Conservation (phyloP, 92 coral and sea anemone genomes). For the Umimayanthus chanpuru region DNA sequence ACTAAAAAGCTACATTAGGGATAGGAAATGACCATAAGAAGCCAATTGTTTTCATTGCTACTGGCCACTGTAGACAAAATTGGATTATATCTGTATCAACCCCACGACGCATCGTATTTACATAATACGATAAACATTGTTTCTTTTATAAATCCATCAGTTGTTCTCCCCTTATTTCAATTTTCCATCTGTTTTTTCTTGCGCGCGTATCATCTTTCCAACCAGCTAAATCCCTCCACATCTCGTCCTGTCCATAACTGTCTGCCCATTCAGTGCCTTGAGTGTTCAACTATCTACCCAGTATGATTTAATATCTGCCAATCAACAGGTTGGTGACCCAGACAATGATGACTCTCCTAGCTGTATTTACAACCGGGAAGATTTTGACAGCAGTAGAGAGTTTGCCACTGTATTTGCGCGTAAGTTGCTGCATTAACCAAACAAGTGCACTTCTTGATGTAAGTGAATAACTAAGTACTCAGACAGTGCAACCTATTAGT, state of each 20-base stretch:
- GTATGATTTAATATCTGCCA: neutral
- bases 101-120: too few species aligned
- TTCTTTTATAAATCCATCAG: neutral
- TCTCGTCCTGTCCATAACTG: neutral
- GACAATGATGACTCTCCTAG: conserved; percentile 54
- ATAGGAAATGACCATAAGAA: neutral
- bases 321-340: conserved; percentile 64
- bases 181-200: too few species aligned
- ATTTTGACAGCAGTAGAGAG: conserved; percentile 71
- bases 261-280: neutral
- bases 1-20: too few species aligned
- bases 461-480: neutral
- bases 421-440: conserved; percentile 34
- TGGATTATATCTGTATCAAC: neutral
- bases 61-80: neutral
- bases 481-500: neutral
- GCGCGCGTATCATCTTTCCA: too few species aligned
- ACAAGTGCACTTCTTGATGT: neutral
- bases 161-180: neutral
- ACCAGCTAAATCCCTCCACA: too few species aligned
- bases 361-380: conserved; percentile 78
- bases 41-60: too few species aligned
- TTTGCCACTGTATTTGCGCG: conserved; percentile 76
- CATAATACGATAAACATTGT: too few species aligned
- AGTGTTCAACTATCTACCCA: neutral